Evolutionary conservation across 2,113 vertebrate genomes (phyloP).

Genomic region (Caranx melampygus): DNA sequence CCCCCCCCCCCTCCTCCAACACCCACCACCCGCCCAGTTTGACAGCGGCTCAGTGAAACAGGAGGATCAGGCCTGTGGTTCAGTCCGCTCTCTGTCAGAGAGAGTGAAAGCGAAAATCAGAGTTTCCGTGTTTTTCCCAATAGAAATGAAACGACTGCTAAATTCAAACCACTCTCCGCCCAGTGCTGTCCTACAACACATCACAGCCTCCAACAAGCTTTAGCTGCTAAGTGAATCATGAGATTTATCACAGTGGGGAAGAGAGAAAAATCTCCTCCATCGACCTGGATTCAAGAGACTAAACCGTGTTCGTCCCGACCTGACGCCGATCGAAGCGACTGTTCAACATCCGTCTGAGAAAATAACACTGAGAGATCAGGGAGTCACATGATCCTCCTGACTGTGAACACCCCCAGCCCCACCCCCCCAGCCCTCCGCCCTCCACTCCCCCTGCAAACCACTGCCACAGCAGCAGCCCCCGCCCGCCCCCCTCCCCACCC

Average conservation of each 20-base stretch:
- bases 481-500: background rate
- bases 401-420: too few species aligned
- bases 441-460: background rate
- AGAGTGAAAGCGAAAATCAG: background rate
- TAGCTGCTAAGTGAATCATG: background rate
- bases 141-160: background rate
- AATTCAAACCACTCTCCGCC: background rate
- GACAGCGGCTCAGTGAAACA: constrained; percentile 15
- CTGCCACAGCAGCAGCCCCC: background rate
- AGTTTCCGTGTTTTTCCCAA: background rate
- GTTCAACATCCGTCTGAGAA: too few species aligned
- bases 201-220: background rate
- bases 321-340: too few species aligned
- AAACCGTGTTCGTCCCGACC: too few species aligned
- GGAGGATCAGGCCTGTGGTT: constrained; percentile 13
- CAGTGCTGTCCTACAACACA: background rate
- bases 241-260: background rate
- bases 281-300: too few species aligned
- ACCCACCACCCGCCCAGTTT: background rate
- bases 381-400: too few species aligned
- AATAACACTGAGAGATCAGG: too few species aligned
- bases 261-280: background rate
- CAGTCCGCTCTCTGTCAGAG: background rate
- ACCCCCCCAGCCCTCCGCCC: too few species aligned
- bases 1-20: too few species aligned